phyloP scores from a whole-genome alignment of 2,113 vertebrate genomes.

The Protobothrops mucrosquamatus region DNA sequence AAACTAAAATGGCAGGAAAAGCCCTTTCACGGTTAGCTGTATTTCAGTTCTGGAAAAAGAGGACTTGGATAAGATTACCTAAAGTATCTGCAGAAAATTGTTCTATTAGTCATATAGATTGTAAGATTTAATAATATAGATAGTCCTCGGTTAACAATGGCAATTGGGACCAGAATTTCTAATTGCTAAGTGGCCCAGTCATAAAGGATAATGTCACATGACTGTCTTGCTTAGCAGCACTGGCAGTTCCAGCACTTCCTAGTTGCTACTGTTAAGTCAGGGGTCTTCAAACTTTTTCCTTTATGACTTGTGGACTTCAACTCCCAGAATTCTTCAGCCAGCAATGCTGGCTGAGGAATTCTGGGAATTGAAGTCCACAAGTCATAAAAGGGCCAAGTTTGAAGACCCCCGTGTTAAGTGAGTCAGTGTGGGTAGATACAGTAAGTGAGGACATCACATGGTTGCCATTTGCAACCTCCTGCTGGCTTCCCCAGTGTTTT shows the following conservation, averaged over 20 bases:
- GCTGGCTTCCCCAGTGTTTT: not conserved
- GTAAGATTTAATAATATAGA: not conserved
- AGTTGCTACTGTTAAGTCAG: not conserved
- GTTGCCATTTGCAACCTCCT: not conserved
- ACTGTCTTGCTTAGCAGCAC: not conserved
- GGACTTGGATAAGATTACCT: not conserved
- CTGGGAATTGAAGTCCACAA: too few species aligned
- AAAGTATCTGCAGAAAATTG: not conserved
- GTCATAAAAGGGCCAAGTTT: too few species aligned
- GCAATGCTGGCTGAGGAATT: too few species aligned
- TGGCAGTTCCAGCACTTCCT: not conserved
- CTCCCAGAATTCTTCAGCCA: too few species aligned
- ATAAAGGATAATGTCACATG: not conserved
- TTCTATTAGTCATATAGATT: not conserved
- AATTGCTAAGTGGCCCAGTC: not conserved
- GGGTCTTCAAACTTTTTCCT: too few species aligned
- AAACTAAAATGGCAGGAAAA: not conserved
- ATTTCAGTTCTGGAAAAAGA: not conserved
- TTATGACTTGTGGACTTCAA: too few species aligned
- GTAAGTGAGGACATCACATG: not conserved
- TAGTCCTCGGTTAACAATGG: not conserved
- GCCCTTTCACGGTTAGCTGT: not conserved
- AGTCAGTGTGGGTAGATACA: not conserved
- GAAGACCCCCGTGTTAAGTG: too few species aligned
- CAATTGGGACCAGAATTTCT: not conserved